Base-by-base conservation (phyloP, 2,888 invertebrate genomes). In the Plemyria rubiginata region DNA sequence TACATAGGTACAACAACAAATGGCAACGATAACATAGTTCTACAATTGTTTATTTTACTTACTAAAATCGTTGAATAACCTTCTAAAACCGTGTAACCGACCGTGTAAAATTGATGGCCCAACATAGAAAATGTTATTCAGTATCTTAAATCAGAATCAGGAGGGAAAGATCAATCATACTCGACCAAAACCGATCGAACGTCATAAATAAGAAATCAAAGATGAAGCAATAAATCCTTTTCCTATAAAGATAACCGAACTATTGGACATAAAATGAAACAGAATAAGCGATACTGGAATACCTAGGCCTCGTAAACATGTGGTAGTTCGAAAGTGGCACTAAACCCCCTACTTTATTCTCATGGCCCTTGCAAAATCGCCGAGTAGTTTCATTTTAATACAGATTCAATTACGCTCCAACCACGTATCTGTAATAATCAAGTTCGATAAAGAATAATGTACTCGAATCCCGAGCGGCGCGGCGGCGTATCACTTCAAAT, bases 401-500 rank as follows among this genome's bases (percentile, higher is more conserved):
- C 65, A 62, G 63, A 66, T 70, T 72, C 69, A 68, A 66, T 70
- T 60, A 62, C 64, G 55, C 51, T 62, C 58, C 65, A 66, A 69
- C 62, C 73, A 67, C 56, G 57, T 64, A 53, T 57, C 63, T 67
- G 72, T 74, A 68, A 70, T 67, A 70, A 71, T 75, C 70, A 72
- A 71, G 69, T 72, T 71, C 71, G 74, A 73, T 74, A 73, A 62
- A 71, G 71, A 67, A 71, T 67, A 69, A 73, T 72, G 72, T 67
- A 71, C 68, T 67, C 46, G 62, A 54, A 65, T 70, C 68, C 65
- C 65, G 58, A 67, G 51, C 16, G 9, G n/a, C 11, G 51, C 32
- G 16, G 51, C 43, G 32, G 29, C 13, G 28, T 28, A 40, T 50
- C 56, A 41, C 49, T 56, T 15, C 7, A 29, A 28, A 56, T 15